Evolutionary conservation across 2,113 vertebrate species (phyloP), one percentile per base, ranked within the genome.

Genomic region (Lethenteron reissneri): DNA sequence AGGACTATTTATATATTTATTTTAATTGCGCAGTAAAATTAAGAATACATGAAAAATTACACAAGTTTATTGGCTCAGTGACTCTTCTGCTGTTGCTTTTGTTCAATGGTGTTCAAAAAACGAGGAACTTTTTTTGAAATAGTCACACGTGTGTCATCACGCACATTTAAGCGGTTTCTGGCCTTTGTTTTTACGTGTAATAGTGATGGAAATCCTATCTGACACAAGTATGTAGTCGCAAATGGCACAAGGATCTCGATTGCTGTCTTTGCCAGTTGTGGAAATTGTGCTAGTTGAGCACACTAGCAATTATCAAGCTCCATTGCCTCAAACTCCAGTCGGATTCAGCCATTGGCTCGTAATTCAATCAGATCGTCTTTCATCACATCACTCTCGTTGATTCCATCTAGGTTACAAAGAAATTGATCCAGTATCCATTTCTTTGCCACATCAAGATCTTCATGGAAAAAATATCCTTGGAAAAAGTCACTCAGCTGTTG

Each of bases 341-440:
- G 75, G 71, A 78, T 78, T 62, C 75, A 75, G 58, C 77, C 77
- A 57, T 75, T 77, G 56, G 77, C 77, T 70, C 75, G 73, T 72
- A 78, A 73, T 59, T 78, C 74, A 56, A 77, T 74, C 68, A 78
- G 77, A 58, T 78, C 17, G 60, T 14, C 74, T 76, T 78, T 78
- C 72, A 75, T 70, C 71, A 75, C 59, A 59, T 76, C 73, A 56
- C 74, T 60, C 59, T 78, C 75, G 62, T 73, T 12, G 0, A 78
- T 73, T 70, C 75, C 76, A 72, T 75, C 71, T 10, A 78, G 74
- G 56, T 78, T 78, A 74, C 75, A 78, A 71, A 78, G 77, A 73
- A 77, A 78, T 1, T 76, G 77, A 57, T 78, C 75, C 70, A 76
- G 70, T 57, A 78, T 73, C 76, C 77, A 78, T 9, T 78, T 78